Evolutionary conservation across 30 jellyfish, hydroid and myxozoan species (phyloP).

Genomic region (Aurelia sp.): DNA sequence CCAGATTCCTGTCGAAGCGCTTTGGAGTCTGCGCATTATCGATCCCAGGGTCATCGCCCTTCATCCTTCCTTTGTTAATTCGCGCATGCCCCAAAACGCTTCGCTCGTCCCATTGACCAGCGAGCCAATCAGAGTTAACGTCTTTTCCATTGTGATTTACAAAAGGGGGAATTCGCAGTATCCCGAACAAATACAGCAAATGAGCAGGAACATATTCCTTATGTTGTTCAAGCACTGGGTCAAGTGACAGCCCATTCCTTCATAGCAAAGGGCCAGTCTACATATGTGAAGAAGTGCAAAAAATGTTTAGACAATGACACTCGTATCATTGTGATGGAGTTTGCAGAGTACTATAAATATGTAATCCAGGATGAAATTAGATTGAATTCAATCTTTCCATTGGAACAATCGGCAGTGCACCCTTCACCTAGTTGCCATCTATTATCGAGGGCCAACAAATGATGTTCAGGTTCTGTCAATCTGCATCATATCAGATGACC

Average conservation of each 20-base stretch:
- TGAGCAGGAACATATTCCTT: conserved; percentile 6
- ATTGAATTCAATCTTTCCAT: conserved; percentile 46
- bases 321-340: conserved; percentile 2
- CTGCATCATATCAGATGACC: conserved; percentile 64
- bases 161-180: too few relatives aligned
- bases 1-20: too few relatives aligned
- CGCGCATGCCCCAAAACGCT: too few relatives aligned
- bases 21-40: too few relatives aligned
- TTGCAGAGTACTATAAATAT: conserved; percentile 47
- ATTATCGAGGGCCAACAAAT: conserved; percentile 21
- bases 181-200: too few relatives aligned
- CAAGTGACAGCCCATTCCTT: conserved; percentile 43
- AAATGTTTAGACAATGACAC: conserved; percentile 2
- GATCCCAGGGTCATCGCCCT: too few relatives aligned
- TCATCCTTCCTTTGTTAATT: too few relatives aligned
- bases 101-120: too few relatives aligned
- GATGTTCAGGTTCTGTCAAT: conserved; percentile 2
- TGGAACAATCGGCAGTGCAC: conserved; percentile 52
- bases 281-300: conserved; percentile 29
- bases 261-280: conserved; percentile 39
- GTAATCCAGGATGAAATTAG: conserved; percentile 51
- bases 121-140: too few relatives aligned
- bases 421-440: conserved; percentile 41
- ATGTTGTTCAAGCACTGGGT: conserved; percentile 12
- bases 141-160: too few relatives aligned